Conservation (phyloP, 2,888 invertebrate species). For the Dynastes maya region DNA sequence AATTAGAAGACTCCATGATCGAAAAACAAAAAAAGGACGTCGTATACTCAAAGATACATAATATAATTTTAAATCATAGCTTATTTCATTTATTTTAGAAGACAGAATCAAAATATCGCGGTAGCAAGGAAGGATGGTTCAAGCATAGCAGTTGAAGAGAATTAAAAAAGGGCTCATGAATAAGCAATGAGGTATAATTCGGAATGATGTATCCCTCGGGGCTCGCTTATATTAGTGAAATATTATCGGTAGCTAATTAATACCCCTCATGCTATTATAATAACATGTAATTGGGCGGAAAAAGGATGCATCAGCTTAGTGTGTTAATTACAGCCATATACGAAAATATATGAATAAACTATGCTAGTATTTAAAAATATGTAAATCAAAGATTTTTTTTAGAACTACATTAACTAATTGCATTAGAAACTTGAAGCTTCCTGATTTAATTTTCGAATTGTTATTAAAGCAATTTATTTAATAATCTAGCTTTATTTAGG, state of each 20-base stretch:
- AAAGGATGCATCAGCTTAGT: not conserved
- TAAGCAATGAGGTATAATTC: slow-evolving; percentile 47
- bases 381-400: too few relatives aligned
- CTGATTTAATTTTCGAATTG: too few relatives aligned
- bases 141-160: slow-evolving; percentile 18
- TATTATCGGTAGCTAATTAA: slow-evolving; percentile 45
- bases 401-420: too few relatives aligned
- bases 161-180: slow-evolving; percentile 37
- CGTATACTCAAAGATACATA: slow-evolving; percentile 13
- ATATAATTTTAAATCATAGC: slow-evolving; percentile 24
- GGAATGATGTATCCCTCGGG: slow-evolving; percentile 17
- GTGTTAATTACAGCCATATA: too few relatives aligned
- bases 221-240: slow-evolving; percentile 43
- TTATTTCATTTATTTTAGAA: slow-evolving; percentile 43
- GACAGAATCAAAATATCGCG: slow-evolving; percentile 28
- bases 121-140: slow-evolving; percentile 18
- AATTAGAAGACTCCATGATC: not conserved
- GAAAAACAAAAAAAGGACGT: not conserved
- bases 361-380: not conserved
- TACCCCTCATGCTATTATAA: slow-evolving; percentile 24
- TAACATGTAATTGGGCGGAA: slow-evolving; percentile 1
- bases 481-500: too few relatives aligned
- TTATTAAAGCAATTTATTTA: too few relatives aligned
- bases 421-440: too few relatives aligned
- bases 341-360: not conserved